Base-by-base conservation (phyloP, 1,140 invertebrate species). In the Rhopalosiphum padi region DNA sequence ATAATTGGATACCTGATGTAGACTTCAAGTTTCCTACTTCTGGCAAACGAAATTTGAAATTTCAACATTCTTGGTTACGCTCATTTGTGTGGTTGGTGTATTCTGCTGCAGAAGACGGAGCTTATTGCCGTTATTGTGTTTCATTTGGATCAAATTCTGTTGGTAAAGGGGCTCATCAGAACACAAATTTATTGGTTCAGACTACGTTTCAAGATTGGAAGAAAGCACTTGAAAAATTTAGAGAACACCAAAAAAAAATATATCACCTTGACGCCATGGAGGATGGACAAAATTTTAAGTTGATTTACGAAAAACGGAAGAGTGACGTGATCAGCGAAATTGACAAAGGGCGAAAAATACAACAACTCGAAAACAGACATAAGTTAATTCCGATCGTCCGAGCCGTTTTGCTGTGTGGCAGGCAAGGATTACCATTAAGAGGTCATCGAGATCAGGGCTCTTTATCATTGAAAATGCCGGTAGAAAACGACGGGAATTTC, bases 401-500 rank as follows among this genome's bases (percentile, higher is more conserved):
- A 88, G 46, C 86, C 30, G 30, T 88, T 51, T 88, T 88, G 30
- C 48, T 88, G n/a, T 88, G 86, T 88, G 90, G 90, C 2, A 91
- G 68, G 43, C 55, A 91, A 91, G 90, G 68, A 43, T 41, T 91
- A 46, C 0, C 90, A n/a, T 91, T 68, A 46, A 68, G 90, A 43
- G 90, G 68, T 82, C 90, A 91, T 68, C 43, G 90, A 21, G 90
- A 91, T 68, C 68, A 60, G 41, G 7, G 55, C 15, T 82, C 35
- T 43, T 46, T 91, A 25, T 91, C 51, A 55, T 90, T 90, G 25
- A 68, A 91, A 37, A 91, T 82, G 53, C 90, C 90, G 5, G 21
- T n/a, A 68, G 90, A 91, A 91, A 91, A 91, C n/a, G 37, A 91
- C 41, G 37, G 55, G 4, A 91, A 90, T 90, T 90, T 90, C 25